Conservation (phyloP, 2,113 vertebrate species). For the Sphaerodactylus townsendi region DNA sequence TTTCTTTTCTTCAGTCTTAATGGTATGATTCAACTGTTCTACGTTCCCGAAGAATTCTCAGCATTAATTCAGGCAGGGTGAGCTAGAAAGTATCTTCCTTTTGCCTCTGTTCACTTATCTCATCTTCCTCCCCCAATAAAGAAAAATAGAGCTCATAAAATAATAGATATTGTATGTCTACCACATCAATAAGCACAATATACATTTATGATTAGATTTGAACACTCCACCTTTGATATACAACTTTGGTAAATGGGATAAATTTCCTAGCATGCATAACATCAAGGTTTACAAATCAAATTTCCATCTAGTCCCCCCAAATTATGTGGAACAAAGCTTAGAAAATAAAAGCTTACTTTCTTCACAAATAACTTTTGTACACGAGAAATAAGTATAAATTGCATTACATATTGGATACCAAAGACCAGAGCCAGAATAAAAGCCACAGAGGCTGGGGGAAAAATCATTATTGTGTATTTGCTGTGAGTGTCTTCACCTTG, state of each 20-base stretch:
- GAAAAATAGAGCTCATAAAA: too few species aligned
- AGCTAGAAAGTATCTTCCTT: too few species aligned
- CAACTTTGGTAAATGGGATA: not conserved
- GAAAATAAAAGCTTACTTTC: conserved; percentile 17
- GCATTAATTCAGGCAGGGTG: too few species aligned
- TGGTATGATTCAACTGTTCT: too few species aligned
- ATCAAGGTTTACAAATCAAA: not conserved
- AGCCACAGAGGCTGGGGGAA: conserved; percentile 29
- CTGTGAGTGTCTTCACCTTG: conserved; percentile 51
- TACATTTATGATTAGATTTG: not conserved
- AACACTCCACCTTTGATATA: not conserved
- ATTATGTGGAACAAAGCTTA: not conserved
- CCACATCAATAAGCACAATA: not conserved
- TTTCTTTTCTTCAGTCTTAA: too few species aligned
- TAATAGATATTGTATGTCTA: too few species aligned
- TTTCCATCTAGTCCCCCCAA: not conserved
- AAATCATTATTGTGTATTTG: conserved; percentile 47
- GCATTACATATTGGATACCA: conserved; percentile 20
- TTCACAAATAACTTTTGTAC: conserved; percentile 26
- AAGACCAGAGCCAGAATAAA: conserved; percentile 32
- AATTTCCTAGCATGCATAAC: not conserved
- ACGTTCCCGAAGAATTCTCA: too few species aligned
- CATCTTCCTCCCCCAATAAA: too few species aligned
- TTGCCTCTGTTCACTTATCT: too few species aligned
- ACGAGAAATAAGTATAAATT: conserved; percentile 34